These are phyloP conservation scores for Nothocercus julius DNA, from an alignment of 2,113 vertebrate genomes.

Conservation along the genomic window DNA sequence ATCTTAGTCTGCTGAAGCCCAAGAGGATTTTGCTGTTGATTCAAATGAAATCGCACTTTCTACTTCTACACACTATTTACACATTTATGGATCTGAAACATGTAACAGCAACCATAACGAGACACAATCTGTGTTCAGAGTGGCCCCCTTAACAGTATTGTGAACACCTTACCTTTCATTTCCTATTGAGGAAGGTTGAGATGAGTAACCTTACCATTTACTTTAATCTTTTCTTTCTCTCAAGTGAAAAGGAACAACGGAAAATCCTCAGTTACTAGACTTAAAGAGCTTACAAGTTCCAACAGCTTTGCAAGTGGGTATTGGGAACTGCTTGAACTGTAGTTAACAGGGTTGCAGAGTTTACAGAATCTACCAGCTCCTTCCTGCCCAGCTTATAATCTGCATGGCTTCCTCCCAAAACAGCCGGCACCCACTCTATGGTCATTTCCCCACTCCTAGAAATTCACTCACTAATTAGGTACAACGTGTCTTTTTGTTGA, in stretches of 20 bases:
- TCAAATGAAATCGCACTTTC: neutral
- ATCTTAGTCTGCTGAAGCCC: neutral
- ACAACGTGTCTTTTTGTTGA: accelerated
- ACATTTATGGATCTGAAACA: neutral
- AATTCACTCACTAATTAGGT: neutral
- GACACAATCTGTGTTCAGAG: neutral
- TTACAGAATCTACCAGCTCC: conserved; percentile 23
- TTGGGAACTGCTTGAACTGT: neutral
- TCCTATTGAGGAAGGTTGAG: neutral
- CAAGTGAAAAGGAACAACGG: neutral
- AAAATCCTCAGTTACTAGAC: conserved; percentile 31
- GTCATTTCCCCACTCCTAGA: neutral
- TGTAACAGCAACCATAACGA: accelerated
- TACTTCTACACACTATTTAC: neutral
- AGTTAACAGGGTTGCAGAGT: neutral
- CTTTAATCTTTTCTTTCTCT: neutral
- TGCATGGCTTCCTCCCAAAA: neutral
- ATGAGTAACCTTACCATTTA: neutral
- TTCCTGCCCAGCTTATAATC: conserved; percentile 16
- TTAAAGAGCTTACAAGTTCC: conserved; percentile 53
- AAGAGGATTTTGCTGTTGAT: conserved; percentile 20
- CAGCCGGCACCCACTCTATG: neutral
- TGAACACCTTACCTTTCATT: neutral
- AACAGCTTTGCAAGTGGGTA: conserved; percentile 35
- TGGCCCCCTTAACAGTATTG: neutral